Conservation (phyloP, 2,797 vertebrate species). For the Rhyacichthys aspro region DNA sequence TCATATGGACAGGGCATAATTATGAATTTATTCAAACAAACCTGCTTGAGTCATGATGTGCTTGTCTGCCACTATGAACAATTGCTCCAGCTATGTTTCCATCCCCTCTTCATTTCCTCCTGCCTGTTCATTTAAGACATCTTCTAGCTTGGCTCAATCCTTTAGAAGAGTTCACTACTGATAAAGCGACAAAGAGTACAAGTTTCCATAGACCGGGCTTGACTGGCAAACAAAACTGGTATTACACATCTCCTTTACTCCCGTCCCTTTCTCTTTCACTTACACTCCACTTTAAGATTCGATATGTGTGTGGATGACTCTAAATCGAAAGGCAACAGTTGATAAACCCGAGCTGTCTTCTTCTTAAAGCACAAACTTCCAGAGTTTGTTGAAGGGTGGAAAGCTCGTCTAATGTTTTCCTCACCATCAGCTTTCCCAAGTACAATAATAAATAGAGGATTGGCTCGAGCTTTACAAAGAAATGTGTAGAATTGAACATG, state of each 20-base stretch:
- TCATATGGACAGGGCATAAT: too few species aligned
- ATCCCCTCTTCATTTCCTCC: too few species aligned
- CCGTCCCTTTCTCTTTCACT: too few species aligned
- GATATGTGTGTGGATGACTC: conserved; percentile 10
- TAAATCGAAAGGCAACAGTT: conserved; percentile 24
- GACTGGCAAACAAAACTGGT: background rate
- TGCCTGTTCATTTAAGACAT: too few species aligned
- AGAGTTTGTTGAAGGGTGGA: conserved; percentile 16
- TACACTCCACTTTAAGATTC: background rate
- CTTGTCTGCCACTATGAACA: too few species aligned
- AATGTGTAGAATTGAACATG: conserved; percentile 14
- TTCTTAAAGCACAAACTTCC: conserved; percentile 14
- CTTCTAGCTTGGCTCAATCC: too few species aligned
- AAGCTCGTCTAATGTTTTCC: conserved; percentile 3
- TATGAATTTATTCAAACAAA: too few species aligned
- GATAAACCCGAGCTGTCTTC: conserved; percentile 10
- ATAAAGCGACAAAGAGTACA: too few species aligned
- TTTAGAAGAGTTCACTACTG: too few species aligned
- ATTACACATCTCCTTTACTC: background rate
- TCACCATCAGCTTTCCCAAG: conserved; percentile 12
- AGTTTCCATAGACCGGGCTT: too few species aligned
- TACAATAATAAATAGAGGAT: conserved; percentile 23
- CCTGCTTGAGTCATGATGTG: too few species aligned
- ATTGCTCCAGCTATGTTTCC: too few species aligned
- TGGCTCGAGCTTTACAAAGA: conserved; percentile 14